Percentiles rank a stretch among this genome's conserved stretches.
Evolutionary conservation across 64 coral and sea anemone genomes (phyloP).

Genomic region (Dendronephthya gigantea): DNA sequence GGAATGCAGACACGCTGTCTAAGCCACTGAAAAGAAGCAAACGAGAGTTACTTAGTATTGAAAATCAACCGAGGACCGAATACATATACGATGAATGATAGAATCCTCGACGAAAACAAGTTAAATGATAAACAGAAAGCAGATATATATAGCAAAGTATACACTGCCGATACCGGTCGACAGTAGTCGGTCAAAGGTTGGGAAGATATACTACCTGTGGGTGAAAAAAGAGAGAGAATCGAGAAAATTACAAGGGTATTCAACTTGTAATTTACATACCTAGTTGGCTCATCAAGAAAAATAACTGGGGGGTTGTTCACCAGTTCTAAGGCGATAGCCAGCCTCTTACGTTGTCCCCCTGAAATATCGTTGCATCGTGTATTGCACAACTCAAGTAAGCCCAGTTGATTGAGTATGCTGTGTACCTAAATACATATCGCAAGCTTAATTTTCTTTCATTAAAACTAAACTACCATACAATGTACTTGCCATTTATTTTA

Average conservation of each 20-base stretch:
- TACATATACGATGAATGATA: no score
- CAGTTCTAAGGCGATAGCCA: slow-evolving; percentile 85
- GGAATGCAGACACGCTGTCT: slow-evolving; percentile 82
- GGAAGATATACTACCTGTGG: no score
- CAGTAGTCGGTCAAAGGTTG: no score
- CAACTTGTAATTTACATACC: slow-evolving; percentile 17
- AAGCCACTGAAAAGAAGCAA: slow-evolving; percentile 48
- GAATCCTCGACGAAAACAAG: no score
- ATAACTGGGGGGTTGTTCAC: slow-evolving; percentile 92
- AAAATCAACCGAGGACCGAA: no score
- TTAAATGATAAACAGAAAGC: no score
- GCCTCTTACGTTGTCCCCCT: slow-evolving; percentile 83
- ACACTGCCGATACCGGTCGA: no score
- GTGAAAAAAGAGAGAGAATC: no score
- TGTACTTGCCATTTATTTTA: neutral
- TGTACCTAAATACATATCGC: slow-evolving; percentile 69
- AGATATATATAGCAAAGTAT: no score
- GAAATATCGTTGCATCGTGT: slow-evolving; percentile 86
- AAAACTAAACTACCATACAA: no score
- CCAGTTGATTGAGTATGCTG: slow-evolving; percentile 79
- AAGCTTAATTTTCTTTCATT: no score
- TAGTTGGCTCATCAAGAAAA: slow-evolving; percentile 94
- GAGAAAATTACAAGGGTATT: neutral
- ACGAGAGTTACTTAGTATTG: neutral
- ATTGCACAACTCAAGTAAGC: slow-evolving; percentile 49